These are phyloP conservation scores for Manis javanica DNA, from an alignment of 2,797 vertebrate species.

Conservation along the genomic window DNA sequence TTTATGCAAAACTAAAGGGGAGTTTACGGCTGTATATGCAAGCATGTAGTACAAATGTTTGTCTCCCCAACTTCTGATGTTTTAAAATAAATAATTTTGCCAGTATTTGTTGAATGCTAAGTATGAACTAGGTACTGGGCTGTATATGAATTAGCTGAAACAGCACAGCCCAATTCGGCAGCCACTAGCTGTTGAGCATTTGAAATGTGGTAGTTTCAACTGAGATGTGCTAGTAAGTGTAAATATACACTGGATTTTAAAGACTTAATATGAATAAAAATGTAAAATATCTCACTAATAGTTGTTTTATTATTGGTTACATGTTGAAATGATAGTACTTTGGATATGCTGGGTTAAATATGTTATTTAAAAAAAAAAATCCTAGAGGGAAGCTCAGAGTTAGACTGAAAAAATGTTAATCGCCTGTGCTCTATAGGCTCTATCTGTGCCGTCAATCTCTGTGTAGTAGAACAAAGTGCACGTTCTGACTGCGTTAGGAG, in stretches of 20 bases:
- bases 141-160: neutral
- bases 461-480: neutral
- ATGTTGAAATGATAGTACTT: neutral
- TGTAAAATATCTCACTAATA: neutral
- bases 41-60: neutral
- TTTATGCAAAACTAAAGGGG: neutral
- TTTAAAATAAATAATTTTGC: conserved; percentile 42
- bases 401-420: neutral
- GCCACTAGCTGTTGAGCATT: neutral
- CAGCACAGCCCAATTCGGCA: too few species aligned
- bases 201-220: neutral
- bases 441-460: neutral
- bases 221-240: neutral
- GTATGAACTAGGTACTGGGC: neutral
- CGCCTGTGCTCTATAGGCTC: neutral
- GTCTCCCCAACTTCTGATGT: neutral
- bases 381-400: neutral
- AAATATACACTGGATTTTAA: neutral
- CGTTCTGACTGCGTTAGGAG: neutral
- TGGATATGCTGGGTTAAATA: neutral
- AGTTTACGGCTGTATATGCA: neutral
- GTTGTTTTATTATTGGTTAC: conserved; percentile 16
- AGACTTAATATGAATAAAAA: neutral
- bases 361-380: neutral
- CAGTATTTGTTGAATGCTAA: neutral